These are phyloP conservation scores for Nineta flava DNA, from an alignment of 2,888 invertebrate species.

Conservation along the genomic window DNA sequence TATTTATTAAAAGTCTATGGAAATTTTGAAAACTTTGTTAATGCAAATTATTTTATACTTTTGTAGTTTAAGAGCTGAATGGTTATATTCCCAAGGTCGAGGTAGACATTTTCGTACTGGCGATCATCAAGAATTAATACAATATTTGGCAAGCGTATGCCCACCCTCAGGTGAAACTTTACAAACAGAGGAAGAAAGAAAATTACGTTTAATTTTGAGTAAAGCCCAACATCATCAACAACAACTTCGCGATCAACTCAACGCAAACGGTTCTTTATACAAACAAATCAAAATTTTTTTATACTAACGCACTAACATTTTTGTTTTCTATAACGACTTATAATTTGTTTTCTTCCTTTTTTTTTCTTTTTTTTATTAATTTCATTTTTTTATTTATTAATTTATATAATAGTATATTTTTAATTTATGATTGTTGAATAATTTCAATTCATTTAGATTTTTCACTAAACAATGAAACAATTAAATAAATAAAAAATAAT, in stretches of 20 bases:
- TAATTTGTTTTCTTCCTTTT: too few relatives aligned
- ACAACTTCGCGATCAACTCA: conserved; percentile 57
- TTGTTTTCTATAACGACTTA: too few relatives aligned
- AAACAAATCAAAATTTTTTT: conserved; percentile 18
- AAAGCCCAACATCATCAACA: conserved; percentile 86
- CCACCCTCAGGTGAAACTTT: conserved; percentile 68
- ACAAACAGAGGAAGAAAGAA: conserved; percentile 75
- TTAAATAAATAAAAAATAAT: too few relatives aligned
- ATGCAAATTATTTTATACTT: neutral
- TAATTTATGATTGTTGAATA: too few relatives aligned
- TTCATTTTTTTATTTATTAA: too few relatives aligned
- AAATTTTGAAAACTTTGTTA: neutral
- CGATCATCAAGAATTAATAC: conserved; percentile 64
- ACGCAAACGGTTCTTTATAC: conserved; percentile 25
- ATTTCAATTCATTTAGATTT: too few relatives aligned
- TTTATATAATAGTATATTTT: too few relatives aligned
- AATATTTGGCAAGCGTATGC: conserved; percentile 70
- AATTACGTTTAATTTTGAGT: conserved; percentile 67
- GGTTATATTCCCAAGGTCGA: conserved; percentile 89
- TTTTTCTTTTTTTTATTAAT: too few relatives aligned
- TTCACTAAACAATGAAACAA: too few relatives aligned
- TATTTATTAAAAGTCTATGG: neutral
- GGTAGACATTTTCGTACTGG: conserved; percentile 77
- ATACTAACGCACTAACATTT: too few relatives aligned
- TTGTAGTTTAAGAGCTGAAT: conserved; percentile 75